A percentile compares a stretch with the other conserved stretches of the same genome.
Evolutionary conservation across 53 echinoderm and acorn worm species (phyloP).

Genomic region (Paracentrotus lividus): DNA sequence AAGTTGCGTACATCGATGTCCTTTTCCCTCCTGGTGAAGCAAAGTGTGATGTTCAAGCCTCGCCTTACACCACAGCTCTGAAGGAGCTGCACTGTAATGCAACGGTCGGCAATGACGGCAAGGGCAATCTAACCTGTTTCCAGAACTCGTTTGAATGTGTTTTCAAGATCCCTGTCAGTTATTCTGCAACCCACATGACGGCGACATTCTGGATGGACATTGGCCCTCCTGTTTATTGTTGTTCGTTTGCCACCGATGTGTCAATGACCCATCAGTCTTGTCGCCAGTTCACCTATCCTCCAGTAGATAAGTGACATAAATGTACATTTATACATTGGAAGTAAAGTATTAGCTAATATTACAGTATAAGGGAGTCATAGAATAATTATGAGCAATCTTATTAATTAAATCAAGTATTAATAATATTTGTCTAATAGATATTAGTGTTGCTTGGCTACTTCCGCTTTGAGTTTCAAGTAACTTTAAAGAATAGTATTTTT

Average conservation of each 20-base stretch:
- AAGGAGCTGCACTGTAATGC: slow-evolving; percentile 21
- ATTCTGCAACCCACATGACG: background rate
- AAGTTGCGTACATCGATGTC: slow-evolving; percentile 9
- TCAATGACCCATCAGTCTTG: background rate
- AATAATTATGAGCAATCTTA: background rate
- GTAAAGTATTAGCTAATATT: background rate
- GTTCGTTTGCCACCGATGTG: slow-evolving; percentile 7
- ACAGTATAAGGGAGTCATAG: background rate
- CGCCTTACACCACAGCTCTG: background rate
- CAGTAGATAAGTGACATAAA: background rate
- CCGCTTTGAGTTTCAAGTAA: background rate
- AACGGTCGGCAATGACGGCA: slow-evolving; percentile 43
- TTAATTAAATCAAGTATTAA: background rate
- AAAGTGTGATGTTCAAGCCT: background rate
- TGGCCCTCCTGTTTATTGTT: background rate
- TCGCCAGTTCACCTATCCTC: background rate
- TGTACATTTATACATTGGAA: background rate
- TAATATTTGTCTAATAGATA: background rate
- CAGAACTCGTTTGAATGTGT: slow-evolving; percentile 3
- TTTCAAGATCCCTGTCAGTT: background rate
- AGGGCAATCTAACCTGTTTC: slow-evolving; percentile 18
- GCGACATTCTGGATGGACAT: background rate
- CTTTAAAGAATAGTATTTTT: too few species aligned
- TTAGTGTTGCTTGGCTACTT: background rate
- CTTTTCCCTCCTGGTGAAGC: slow-evolving; percentile 10